These are phyloP conservation scores for Lordiphosa fenestrarum DNA, from an alignment of 2,888 invertebrate genomes.

Conservation along the genomic window DNA sequence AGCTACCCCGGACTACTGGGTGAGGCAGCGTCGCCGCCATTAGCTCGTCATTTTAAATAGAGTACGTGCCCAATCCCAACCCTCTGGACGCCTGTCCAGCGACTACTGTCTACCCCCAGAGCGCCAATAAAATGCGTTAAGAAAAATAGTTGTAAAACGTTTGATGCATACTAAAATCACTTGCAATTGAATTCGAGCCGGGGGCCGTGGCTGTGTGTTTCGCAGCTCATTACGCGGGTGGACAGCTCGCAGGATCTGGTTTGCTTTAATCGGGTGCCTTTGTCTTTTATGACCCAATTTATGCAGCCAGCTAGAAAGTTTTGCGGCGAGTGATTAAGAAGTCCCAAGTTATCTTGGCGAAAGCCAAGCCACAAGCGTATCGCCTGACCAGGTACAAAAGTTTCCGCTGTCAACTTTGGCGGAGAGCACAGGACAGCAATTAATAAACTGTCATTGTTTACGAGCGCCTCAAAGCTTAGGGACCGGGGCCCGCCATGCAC, in stretches of 20 bases:
- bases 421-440: slow-evolving; percentile 35
- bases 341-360: too few species aligned
- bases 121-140: slow-evolving; percentile 70
- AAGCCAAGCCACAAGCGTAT: slow-evolving; percentile 34
- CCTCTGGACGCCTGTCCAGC: slow-evolving; percentile 11
- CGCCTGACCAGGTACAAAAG: slow-evolving; percentile 23
- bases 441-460: slow-evolving; percentile 65
- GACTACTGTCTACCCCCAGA: slow-evolving; percentile 39
- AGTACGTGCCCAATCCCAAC: slow-evolving; percentile 47
- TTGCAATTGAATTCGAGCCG: slow-evolving; percentile 69
- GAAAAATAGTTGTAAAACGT: slow-evolving; percentile 77
- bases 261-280: slow-evolving; percentile 17
- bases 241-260: slow-evolving; percentile 7
- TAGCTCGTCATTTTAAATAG: slow-evolving; percentile 67
- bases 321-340: not conserved
- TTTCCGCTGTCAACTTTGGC: slow-evolving; percentile 3
- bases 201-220: slow-evolving; percentile 40
- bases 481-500: slow-evolving; percentile 25
- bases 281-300: slow-evolving; percentile 9
- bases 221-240: slow-evolving; percentile 64
- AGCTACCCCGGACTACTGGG: slow-evolving; percentile 10
- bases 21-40: slow-evolving; percentile 38
- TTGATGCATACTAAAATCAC: slow-evolving; percentile 74
- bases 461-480: slow-evolving; percentile 35
- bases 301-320: slow-evolving; percentile 6